Base-by-base conservation (phyloP, 2,113 vertebrate species). In the Mustela lutreola region DNA sequence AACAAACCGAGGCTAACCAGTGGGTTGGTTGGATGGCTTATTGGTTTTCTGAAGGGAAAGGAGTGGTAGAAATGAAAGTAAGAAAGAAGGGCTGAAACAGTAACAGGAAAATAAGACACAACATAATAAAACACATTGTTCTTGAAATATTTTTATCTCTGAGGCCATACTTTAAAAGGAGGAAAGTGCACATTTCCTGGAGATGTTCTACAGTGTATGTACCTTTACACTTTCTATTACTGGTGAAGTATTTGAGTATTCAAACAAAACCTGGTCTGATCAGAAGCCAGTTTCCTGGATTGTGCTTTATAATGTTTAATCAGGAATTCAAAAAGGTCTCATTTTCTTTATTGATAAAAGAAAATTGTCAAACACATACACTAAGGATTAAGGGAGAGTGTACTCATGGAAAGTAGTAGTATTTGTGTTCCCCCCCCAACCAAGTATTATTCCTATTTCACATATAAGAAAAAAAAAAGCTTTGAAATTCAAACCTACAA, bases 401-500 rank as follows among this genome's bases (percentile, higher is more conserved):
- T 48, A 81, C 12, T 67, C 21, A 82, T 4, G 96, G 45, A 75
- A 81, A 82, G 10, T 60, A 16, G 18, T 88, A 42, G 28, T 53
- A 62, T 81, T 65, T 86, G 10, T 33, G 39, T 50, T 16, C 62
- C 0, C 24, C 24, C 7, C 1, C 24, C 31, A 92, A 89, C 53
- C 2, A 60, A 95, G 18, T 39, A 65, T 36, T 92, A 86, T 82
- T 91, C 96, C 91, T 91, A 53, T 62, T 86, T 92, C 53, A 96
- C 26, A 67, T 50, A 81, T 28, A 75, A 75, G 53, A 67, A 45
- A 50, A 63, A 53, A 16, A 56, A 11, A 71, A 94, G 24, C 26
- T 60, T 97, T 87, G 21, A 93, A 89, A 97, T 91, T 78, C n/a
- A 95, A 97, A 75, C 31, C 31, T 95, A 84, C 2, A 83, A 62